Base-by-base conservation (phyloP, 1,140 invertebrate species). In the Cotesia vestalis region DNA sequence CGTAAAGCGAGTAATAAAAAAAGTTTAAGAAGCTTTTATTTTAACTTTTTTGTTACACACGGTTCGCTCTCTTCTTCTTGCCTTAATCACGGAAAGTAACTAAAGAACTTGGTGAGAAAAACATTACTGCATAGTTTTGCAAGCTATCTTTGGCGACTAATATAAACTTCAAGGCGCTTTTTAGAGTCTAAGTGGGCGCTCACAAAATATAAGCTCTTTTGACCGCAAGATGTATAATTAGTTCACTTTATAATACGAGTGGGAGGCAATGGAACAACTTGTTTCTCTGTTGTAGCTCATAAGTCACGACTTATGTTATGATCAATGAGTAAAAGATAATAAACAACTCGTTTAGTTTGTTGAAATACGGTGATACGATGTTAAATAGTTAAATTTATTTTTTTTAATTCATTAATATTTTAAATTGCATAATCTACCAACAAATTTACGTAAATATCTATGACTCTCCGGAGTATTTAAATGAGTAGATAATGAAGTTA, bases 71-170 rank as follows among this genome's bases (percentile, higher is more conserved):
- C n/a, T 51, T 8, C 51, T 38, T 2, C n/a, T 12, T 9, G 35
- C 46, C 14, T 40, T 11, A 27, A 51, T n/a, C 38, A 14, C 35
- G 14, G 17, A 20, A 17, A 64, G 17, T n/a, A 64, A 64, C 62
- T 64, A 27, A 67, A 55, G 11, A 55, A 27, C 12, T 14, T n/a
- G 12, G 5, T 64, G 34, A 64, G 17, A 14, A 64, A 64, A 69
- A 80, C 76, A 75, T 75, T 61, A 84, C 83, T 84, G 79, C 35
- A 36, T 74, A 62, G 17, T 35, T 76, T 14, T 35, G 34, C 78
- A 78, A 83, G 76, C 75, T 75, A 78, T 79, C 76, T 82, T 80
- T 76, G 80, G 52, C 75, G 81, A 82, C 83, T 83, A 85, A 85
- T 86, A 85, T 85, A 84, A 85, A 83, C 81, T 77, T 67, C 71